Evolutionary conservation across 2,888 invertebrate genomes (phyloP).

Genomic region (Drosophila flavopinicola): DNA sequence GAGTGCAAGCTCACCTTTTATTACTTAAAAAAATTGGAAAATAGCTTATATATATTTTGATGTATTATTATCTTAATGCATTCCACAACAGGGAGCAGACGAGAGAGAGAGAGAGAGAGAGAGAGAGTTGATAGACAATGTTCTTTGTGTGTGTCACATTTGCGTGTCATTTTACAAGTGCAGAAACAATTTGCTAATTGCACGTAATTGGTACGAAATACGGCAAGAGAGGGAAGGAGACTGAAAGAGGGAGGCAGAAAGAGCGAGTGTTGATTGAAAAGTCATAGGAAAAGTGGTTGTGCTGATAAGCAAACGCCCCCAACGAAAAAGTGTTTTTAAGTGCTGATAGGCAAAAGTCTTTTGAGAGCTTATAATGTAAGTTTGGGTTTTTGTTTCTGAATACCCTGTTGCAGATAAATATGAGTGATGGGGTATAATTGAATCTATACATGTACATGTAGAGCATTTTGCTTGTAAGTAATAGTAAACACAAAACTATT

Average conservation of each 20-base stretch:
- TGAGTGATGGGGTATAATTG: not conserved
- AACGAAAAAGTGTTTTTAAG: slow-evolving; percentile 25
- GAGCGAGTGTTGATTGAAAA: slow-evolving; percentile 1
- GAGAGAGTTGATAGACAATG: slow-evolving; percentile 4
- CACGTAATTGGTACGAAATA: slow-evolving; percentile 31
- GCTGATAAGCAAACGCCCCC: slow-evolving; percentile 38
- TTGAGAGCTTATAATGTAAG: slow-evolving; percentile 5
- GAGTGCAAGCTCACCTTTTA: slow-evolving; percentile 13
- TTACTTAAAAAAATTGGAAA: slow-evolving; percentile 12
- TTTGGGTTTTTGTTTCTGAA: slow-evolving; percentile 2
- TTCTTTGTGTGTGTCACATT: too few relatives aligned
- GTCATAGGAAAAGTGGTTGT: slow-evolving; percentile 29
- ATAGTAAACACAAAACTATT: not conserved
- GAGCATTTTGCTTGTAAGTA: too few relatives aligned
- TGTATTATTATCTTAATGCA: slow-evolving; percentile 15
- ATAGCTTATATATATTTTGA: slow-evolving; percentile 4
- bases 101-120: slow-evolving; percentile 5
- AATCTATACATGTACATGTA: not conserved
- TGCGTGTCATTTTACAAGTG: slow-evolving; percentile 42
- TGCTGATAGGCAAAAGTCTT: slow-evolving; percentile 44
- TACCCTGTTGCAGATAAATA: not conserved
- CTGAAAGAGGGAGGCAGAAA: not conserved
- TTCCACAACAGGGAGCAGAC: slow-evolving; percentile 6
- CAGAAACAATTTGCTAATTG: slow-evolving; percentile 58
- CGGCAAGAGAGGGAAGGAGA: not conserved